phyloP scores from a whole-genome alignment of 2,797 vertebrate species.

The Novumbra hubbsi region DNA sequence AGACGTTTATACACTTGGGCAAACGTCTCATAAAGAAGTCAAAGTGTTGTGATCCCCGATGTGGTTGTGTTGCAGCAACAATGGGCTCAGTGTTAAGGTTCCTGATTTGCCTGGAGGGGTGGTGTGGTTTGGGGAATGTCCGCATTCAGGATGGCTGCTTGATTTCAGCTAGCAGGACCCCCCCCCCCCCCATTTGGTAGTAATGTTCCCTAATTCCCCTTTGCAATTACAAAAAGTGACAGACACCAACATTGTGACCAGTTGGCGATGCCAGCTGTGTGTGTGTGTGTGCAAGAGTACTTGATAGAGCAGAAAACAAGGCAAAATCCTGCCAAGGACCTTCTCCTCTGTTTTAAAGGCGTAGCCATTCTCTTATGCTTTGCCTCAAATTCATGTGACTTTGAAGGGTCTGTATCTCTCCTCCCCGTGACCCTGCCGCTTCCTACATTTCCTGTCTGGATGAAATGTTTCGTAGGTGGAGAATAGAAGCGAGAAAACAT shows the following conservation, averaged over 20 bases:
- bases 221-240: conserved; percentile 4
- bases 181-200: background rate
- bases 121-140: conserved; percentile 47
- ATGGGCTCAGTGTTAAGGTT: conserved; percentile 55
- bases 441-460: background rate
- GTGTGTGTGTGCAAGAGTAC: background rate
- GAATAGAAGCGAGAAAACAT: conserved; percentile 5
- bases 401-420: background rate
- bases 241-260: background rate
- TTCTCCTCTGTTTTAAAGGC: background rate
- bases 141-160: conserved; percentile 47
- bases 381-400: too few relatives aligned
- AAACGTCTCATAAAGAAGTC: too few relatives aligned
- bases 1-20: too few relatives aligned
- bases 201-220: background rate
- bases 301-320: too few relatives aligned
- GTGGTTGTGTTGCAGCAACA: conserved; percentile 41
- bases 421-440: background rate
- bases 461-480: background rate
- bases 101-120: conserved; percentile 39
- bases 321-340: too few relatives aligned
- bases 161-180: conserved; percentile 26
- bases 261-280: background rate
- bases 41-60: background rate
- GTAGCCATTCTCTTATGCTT: too few relatives aligned